Percentiles rank a stretch among this genome's conserved stretches.
These are phyloP conservation scores for Dyspetes luteomarginatus DNA, from an alignment of 2,888 invertebrate species.

Conservation along the genomic window DNA sequence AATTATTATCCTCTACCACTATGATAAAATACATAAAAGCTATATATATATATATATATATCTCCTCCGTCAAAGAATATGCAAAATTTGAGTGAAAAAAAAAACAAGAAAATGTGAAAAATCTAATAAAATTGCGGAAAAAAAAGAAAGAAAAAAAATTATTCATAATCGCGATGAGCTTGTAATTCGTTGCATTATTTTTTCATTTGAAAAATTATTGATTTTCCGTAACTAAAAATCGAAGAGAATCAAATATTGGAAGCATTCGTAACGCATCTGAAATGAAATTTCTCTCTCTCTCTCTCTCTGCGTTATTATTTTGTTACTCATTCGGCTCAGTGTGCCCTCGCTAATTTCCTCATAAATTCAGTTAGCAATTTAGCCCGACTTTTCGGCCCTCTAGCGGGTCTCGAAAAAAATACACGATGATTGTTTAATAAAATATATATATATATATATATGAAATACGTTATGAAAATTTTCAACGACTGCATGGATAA, in stretches of 20 bases:
- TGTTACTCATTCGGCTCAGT: neutral
- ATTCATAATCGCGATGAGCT: neutral
- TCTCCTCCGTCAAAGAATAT: constrained; percentile 1
- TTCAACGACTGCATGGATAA: neutral
- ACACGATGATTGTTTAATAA: no score
- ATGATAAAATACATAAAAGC: constrained; percentile 12
- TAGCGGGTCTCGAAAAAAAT: neutral
- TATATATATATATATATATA: neutral
- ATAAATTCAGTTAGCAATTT: neutral
- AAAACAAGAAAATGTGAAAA: neutral
- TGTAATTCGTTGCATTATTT: neutral
- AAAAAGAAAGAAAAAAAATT: neutral
- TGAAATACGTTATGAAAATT: neutral
- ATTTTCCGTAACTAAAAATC: neutral
- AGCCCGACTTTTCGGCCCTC: neutral
- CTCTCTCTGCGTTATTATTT: neutral
- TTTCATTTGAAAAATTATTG: neutral
- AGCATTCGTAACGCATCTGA: constrained; percentile 1
- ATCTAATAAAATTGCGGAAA: neutral
- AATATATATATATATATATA: no score
- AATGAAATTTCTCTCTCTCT: neutral
- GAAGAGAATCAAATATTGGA: constrained; percentile 12
- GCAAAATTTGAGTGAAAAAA: neutral
- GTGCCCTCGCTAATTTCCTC: neutral
- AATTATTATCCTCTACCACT: constrained; percentile 31